Evolutionary conservation across 2,888 invertebrate species (phyloP).

Genomic region (Diabrotica balteata): DNA sequence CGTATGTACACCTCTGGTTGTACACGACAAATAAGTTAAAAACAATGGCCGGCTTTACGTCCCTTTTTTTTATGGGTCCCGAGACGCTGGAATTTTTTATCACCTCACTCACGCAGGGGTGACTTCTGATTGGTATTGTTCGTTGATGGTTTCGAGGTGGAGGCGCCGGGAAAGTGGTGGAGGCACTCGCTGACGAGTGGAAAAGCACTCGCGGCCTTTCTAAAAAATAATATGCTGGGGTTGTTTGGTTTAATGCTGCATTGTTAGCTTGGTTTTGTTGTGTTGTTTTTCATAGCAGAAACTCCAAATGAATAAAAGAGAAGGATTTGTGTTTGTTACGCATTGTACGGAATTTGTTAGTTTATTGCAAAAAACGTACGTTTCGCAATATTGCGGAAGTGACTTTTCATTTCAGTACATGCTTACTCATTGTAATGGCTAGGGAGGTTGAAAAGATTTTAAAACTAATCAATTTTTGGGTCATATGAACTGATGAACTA

Average conservation of each 20-base stretch:
- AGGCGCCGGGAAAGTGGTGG: constrained; percentile 10
- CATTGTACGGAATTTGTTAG: too few relatives aligned
- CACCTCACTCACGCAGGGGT: constrained; percentile 26
- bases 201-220: constrained; percentile 9
- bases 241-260: constrained; percentile 1
- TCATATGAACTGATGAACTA: too few relatives aligned
- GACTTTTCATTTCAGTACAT: too few relatives aligned
- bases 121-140: constrained; percentile 25
- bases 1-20: neutral
- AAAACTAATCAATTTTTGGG: too few relatives aligned
- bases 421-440: too few relatives aligned
- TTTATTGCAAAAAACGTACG: too few relatives aligned
- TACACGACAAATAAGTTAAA: constrained; percentile 12
- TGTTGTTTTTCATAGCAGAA: neutral
- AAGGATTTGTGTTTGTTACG: neutral
- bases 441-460: too few relatives aligned
- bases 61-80: constrained; percentile 26
- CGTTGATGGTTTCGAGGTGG: constrained; percentile 3
- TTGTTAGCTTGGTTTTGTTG: neutral
- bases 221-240: constrained; percentile 11
- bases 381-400: too few relatives aligned
- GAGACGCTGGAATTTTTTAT: constrained; percentile 29
- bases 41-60: constrained; percentile 24
- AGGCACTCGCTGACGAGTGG: constrained; percentile 4
- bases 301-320: constrained; percentile 1